Percentiles rank a stretch among this genome's conserved stretches.
Conservation (phyloP, 1,140 invertebrate species). For the Aphaenogaster floridana region DNA sequence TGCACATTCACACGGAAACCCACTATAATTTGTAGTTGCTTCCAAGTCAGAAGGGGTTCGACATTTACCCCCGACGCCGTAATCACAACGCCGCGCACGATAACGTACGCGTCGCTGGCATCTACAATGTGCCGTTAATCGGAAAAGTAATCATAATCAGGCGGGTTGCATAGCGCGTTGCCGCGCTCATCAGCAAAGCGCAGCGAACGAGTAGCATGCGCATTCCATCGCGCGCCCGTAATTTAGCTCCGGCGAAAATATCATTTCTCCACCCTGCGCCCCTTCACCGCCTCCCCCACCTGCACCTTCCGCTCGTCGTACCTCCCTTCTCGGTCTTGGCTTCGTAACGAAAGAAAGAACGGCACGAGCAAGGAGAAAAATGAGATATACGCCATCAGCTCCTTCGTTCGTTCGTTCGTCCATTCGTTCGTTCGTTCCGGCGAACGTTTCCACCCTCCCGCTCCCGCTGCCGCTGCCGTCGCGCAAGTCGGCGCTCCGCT, state of each 20-base stretch:
- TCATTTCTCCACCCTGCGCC: constrained; percentile 46
- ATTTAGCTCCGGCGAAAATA: constrained; percentile 59
- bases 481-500: constrained; percentile 4
- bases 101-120: background rate
- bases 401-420: constrained; percentile 25
- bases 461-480: background rate
- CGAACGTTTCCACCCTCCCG: constrained; percentile 8
- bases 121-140: constrained; percentile 55
- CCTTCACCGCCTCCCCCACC: background rate
- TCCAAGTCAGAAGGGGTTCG: background rate
- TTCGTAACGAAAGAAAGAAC: constrained; percentile 53
- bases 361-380: constrained; percentile 29
- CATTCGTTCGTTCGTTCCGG: constrained; percentile 11
- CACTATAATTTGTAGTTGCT: background rate
- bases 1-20: background rate
- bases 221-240: constrained; percentile 62
- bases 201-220: constrained; percentile 59
- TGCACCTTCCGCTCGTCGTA: background rate
- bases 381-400: constrained; percentile 57
- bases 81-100: background rate
- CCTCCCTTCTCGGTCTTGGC: constrained; percentile 9
- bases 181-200: constrained; percentile 53
- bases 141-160: constrained; percentile 63
- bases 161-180: constrained; percentile 22
- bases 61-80: background rate